Conservation (phyloP, 2,888 invertebrate genomes). For the Volucella bombylans region DNA sequence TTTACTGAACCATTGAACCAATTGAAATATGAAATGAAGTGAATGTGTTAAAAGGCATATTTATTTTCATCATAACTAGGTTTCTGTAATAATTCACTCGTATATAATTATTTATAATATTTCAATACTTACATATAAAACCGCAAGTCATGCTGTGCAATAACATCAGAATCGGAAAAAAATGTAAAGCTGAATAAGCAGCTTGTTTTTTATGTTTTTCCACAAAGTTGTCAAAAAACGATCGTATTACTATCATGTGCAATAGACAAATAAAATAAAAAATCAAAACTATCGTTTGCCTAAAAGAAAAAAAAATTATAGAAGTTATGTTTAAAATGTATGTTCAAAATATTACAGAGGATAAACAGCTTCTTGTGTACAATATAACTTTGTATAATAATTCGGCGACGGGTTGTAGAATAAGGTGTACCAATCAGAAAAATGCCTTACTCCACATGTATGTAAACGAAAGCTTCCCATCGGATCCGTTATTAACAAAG, state of each 20-base stretch:
- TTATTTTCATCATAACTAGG: too few species aligned
- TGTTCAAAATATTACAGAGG: slow-evolving; percentile 89
- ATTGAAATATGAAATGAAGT: too few species aligned
- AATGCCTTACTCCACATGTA: slow-evolving; percentile 90
- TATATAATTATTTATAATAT: too few species aligned
- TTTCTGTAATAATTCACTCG: too few species aligned
- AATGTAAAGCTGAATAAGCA: slow-evolving; percentile 96
- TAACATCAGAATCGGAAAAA: slow-evolving; percentile 93
- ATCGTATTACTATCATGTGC: slow-evolving; percentile 90
- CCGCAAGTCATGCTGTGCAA: slow-evolving; percentile 95
- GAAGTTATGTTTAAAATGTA: not conserved
- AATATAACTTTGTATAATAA: slow-evolving; percentile 93
- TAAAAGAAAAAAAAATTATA: slow-evolving; percentile 83
- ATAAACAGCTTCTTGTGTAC: slow-evolving; percentile 98
- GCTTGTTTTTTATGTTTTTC: slow-evolving; percentile 89
- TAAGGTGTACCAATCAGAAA: slow-evolving; percentile 98
- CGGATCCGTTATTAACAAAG: slow-evolving; percentile 92
- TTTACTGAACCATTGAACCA: too few species aligned
- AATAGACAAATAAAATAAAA: slow-evolving; percentile 93
- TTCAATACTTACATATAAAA: slow-evolving; percentile 89
- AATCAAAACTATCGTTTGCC: slow-evolving; percentile 95
- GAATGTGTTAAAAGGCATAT: too few species aligned
- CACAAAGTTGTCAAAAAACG: slow-evolving; percentile 87
- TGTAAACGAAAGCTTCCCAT: slow-evolving; percentile 88
- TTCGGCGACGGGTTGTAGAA: slow-evolving; percentile 96